Conservation (phyloP, 2,113 vertebrate species). For the Taxidea taxus region DNA sequence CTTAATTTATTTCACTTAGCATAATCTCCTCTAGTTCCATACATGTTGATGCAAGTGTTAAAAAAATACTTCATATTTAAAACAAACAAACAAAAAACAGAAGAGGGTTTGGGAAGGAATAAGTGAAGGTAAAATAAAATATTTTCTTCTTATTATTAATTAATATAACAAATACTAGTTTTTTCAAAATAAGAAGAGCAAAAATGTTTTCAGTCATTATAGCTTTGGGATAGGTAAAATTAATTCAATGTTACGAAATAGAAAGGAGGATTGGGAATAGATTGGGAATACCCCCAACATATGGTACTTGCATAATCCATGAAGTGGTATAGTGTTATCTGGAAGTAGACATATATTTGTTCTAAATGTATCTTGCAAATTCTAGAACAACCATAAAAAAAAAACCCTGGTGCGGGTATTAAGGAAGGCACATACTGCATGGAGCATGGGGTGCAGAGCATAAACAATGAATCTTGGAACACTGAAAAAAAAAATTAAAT, state of each 20-base stretch:
- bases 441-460: too few species aligned
- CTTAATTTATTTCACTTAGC: too few species aligned
- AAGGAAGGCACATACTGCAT: too few species aligned
- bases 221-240: neutral
- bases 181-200: neutral
- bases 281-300: neutral
- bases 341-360: too few species aligned
- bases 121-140: neutral
- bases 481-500: too few species aligned
- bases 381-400: neutral
- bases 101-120: neutral
- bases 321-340: neutral
- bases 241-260: neutral
- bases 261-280: neutral
- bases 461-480: too few species aligned
- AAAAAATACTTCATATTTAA: too few species aligned
- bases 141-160: neutral
- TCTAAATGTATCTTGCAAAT: neutral
- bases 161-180: neutral
- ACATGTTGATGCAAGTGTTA: too few species aligned
- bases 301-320: neutral
- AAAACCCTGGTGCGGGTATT: too few species aligned
- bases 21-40: too few species aligned
- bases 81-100: too few species aligned
- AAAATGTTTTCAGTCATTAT: neutral